Evolutionary conservation across 2,888 invertebrate genomes (phyloP), one percentile per base, ranked within the genome.

Genomic region (Euzophera pinguis): DNA sequence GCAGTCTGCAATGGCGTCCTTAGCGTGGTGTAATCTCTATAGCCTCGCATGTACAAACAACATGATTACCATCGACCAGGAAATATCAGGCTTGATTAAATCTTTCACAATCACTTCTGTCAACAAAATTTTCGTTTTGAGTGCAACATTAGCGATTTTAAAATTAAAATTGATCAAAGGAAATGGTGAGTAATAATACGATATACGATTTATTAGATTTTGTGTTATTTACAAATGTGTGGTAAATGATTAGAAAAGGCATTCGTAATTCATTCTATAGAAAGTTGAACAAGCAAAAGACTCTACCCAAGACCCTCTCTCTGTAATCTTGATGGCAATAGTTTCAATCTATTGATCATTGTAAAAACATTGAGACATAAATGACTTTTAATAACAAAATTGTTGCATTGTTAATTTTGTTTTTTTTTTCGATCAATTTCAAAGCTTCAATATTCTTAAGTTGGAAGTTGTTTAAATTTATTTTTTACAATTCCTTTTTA

Each of bases 181-280:
- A 4, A 61, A 59, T 35, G 67, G 84, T 84, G 59, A 69, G 80
- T 71, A 53, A 39, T 7, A n/a, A n/a, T 27, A n/a, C n/a, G n/a
- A n/a, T 22, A 12, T 34, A 10, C 2, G 16, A 13, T 53, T 4
- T 39, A 4, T 16, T 14, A 14, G 7, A 16, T 39, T 14, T 39
- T 37, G 3, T 37, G 7, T 16, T 39, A 13, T 16, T 6, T 37
- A 9, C 22, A 22, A 13, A 7, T 54, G 39, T 62, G 69, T 75
- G 75, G 66, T 78, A 78, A 57, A 81, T 83, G 84, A 84, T 84
- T 82, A 81, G 71, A 83, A 81, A 71, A 77, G 82, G 82, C 82
- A 71, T 78, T 59, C 81, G 75, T 79, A 79, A 77, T 67, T 68
- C 54, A 72, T 71, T 75, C 72, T 66, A 58, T 67, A 62, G 56